A percentile compares a stretch with the other conserved stretches of the same genome.
These are phyloP conservation scores for Zoroaster sp. DNA, from an alignment of 53 echinoderm and acorn worm species.

Conservation along the genomic window DNA sequence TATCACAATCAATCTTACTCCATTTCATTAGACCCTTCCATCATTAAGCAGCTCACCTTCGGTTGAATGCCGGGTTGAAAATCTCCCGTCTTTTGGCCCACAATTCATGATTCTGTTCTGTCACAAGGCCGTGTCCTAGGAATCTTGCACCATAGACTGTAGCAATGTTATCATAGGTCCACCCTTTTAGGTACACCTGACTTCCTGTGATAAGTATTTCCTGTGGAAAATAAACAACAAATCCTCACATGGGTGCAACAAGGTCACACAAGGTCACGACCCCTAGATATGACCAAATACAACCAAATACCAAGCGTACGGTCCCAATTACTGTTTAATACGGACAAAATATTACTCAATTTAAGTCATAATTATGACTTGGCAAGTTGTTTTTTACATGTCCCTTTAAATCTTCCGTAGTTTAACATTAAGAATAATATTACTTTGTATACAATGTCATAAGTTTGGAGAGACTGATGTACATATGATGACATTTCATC, in stretches of 20 bases:
- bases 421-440: neutral
- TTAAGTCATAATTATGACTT: too few species aligned
- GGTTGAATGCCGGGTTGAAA: conserved; percentile 66
- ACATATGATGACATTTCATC: neutral
- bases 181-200: conserved; percentile 13
- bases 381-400: too few species aligned
- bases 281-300: too few species aligned
- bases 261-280: neutral
- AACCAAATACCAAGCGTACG: too few species aligned
- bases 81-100: conserved; percentile 59
- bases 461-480: neutral
- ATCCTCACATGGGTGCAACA: neutral
- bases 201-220: conserved; percentile 36
- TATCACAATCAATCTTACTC: neutral
- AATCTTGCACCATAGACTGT: conserved; percentile 55
- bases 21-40: too few species aligned
- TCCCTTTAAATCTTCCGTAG: too few species aligned
- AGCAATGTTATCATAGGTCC: conserved; percentile 43
- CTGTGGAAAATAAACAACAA: neutral
- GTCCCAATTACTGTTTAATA: neutral
- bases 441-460: neutral
- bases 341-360: too few species aligned
- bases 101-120: conserved; percentile 43
- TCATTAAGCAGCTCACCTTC: conserved; percentile 61
- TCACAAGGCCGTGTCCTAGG: conserved; percentile 65